These are phyloP conservation scores for Palythoa caribaeorum DNA, from an alignment of 92 coral and sea anemone species.

Conservation along the genomic window DNA sequence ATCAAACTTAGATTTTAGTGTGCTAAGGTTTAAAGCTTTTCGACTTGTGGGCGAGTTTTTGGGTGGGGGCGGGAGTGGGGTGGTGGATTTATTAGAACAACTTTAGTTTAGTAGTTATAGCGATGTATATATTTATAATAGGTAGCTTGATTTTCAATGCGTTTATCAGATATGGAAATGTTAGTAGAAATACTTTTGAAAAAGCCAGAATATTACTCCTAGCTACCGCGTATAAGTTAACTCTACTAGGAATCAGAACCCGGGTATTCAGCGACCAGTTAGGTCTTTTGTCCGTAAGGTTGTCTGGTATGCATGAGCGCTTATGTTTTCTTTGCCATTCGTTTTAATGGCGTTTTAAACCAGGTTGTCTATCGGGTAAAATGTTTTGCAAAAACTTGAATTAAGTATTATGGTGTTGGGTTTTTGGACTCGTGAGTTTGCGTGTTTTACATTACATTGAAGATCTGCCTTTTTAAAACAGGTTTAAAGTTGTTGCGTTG, in stretches of 20 bases:
- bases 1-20: too few relatives aligned
- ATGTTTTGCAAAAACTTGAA: slow-evolving; percentile 6
- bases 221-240: too few relatives aligned
- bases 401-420: slow-evolving; percentile 29
- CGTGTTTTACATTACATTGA: not conserved
- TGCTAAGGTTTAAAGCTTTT: too few relatives aligned
- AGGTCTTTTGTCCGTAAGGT: slow-evolving; percentile 2
- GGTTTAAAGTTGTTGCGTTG: too few relatives aligned
- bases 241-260: too few relatives aligned
- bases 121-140: not conserved
- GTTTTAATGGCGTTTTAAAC: not conserved
- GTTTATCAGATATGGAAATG: not conserved
- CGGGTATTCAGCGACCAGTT: too few relatives aligned
- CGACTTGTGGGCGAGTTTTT: not conserved
- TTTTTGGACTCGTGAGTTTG: slow-evolving; percentile 23
- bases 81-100: not conserved
- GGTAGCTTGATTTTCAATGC: not conserved
- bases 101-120: not conserved
- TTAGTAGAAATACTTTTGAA: not conserved
- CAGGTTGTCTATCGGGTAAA: not conserved
- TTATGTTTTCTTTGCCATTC: not conserved
- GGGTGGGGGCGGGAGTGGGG: not conserved
- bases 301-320: slow-evolving; percentile 11
- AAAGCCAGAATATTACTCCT: too few relatives aligned
- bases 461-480: not conserved